Conservation (phyloP, 2,797 vertebrate genomes). For the Microctenopoma lineatum region DNA sequence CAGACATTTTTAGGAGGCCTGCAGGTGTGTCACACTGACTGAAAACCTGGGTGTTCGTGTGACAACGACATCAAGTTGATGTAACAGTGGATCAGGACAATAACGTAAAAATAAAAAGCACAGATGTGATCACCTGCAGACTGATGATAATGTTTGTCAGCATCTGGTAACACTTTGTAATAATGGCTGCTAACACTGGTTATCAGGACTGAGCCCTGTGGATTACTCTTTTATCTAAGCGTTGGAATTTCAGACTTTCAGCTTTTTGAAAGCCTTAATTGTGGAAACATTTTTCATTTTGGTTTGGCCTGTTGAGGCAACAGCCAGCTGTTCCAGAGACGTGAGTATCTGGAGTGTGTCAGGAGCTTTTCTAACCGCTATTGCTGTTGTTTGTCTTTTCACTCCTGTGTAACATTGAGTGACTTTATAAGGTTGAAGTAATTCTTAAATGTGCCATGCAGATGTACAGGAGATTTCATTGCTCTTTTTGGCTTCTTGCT, state of each 20-base stretch:
- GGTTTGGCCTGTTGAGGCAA: conserved; percentile 57
- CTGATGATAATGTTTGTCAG: conserved; percentile 54
- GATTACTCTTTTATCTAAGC: conserved; percentile 70
- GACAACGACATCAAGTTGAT: conserved; percentile 11
- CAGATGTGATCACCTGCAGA: conserved; percentile 61
- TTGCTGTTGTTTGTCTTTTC: conserved; percentile 78
- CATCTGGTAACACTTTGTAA: conserved; percentile 79
- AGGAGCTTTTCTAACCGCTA: conserved; percentile 59
- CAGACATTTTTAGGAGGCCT: background rate
- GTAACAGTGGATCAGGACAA: conserved; percentile 22
- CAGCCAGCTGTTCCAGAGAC: conserved; percentile 59
- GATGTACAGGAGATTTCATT: conserved; percentile 66
- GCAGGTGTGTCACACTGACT: background rate
- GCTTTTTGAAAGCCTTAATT: conserved; percentile 63
- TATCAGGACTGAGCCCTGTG: conserved; percentile 66
- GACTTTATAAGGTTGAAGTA: conserved; percentile 73
- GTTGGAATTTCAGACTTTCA: conserved; percentile 67
- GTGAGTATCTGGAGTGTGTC: conserved; percentile 60
- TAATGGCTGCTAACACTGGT: conserved; percentile 74
- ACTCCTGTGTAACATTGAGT: conserved; percentile 55
- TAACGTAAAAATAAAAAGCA: conserved; percentile 37
- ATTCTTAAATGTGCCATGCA: conserved; percentile 75
- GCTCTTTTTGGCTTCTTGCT: conserved; percentile 22
- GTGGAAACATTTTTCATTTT: conserved; percentile 57
- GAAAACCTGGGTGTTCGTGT: conserved; percentile 7